Evolutionary conservation across 2,888 invertebrate species (phyloP).

Genomic region (Sipha maydis): DNA sequence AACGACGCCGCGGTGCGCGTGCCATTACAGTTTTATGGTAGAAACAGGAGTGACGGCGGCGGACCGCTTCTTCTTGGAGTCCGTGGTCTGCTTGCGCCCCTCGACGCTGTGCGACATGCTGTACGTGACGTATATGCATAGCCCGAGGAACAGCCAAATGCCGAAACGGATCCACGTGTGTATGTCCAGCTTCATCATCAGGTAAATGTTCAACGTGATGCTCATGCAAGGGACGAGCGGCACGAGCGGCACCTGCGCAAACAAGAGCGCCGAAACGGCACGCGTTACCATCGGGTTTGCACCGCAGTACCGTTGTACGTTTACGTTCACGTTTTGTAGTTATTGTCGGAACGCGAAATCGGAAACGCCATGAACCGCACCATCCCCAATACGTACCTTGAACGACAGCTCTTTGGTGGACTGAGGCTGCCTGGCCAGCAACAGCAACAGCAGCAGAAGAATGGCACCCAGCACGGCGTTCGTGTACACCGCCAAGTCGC

Average conservation of each 20-base stretch:
- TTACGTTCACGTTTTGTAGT: no score
- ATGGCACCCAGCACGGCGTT: background rate
- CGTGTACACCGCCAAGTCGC: background rate
- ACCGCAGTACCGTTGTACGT: no score
- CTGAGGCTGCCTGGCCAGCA: slow-evolving; percentile 49
- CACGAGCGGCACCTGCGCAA: slow-evolving; percentile 77
- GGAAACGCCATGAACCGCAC: no score
- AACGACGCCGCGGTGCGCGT: no score
- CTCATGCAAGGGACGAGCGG: slow-evolving; percentile 85
- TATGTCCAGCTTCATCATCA: slow-evolving; percentile 82
- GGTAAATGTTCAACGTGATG: slow-evolving; percentile 83
- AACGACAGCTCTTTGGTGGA: slow-evolving; percentile 55
- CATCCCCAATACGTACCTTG: slow-evolving; percentile 30
- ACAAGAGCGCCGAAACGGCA: background rate
- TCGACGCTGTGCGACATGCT: slow-evolving; percentile 82
- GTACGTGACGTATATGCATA: slow-evolving; percentile 86
- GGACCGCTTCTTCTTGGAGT: background rate
- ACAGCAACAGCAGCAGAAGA: slow-evolving; percentile 11
- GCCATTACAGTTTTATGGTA: slow-evolving; percentile 20
- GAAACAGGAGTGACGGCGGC: background rate
- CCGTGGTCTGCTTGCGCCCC: slow-evolving; percentile 66
- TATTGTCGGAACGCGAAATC: no score
- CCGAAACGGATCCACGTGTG: slow-evolving; percentile 86
- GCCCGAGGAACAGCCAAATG: slow-evolving; percentile 83
- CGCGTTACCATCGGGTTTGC: no score